Evolutionary conservation across 2,797 vertebrate genomes (phyloP).

Genomic region (Paratrypauchen microcephalus): DNA sequence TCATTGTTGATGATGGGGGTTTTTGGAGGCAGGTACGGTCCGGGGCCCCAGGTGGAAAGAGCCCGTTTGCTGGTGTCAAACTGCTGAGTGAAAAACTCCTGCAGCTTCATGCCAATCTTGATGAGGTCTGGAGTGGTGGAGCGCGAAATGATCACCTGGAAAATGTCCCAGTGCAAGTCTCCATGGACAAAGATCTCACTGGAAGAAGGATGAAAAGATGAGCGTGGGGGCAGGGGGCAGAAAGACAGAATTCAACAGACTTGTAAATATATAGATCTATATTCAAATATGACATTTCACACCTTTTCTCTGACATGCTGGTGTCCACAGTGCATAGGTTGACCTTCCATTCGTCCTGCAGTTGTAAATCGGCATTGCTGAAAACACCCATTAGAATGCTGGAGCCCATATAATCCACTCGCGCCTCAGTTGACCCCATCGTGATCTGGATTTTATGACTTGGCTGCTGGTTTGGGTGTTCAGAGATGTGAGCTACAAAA

Average conservation of each 20-base stretch:
- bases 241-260: neutral
- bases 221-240: neutral
- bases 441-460: constrained; percentile 98
- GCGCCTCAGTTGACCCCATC: constrained; percentile 97
- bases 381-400: constrained; percentile 99
- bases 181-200: constrained; percentile 98
- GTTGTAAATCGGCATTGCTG: constrained; percentile 95
- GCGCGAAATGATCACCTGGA: constrained; percentile 99
- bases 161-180: constrained; percentile 98
- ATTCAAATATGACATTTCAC: constrained; percentile 11
- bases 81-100: constrained; percentile 99
- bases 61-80: constrained; percentile 99
- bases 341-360: constrained; percentile 99
- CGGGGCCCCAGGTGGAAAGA: constrained; percentile 96
- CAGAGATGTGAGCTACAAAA: constrained; percentile 91
- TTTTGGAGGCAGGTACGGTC: constrained; percentile 92
- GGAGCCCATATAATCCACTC: constrained; percentile 98
- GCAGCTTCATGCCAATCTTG: constrained; percentile 99
- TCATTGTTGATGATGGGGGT: constrained; percentile 84
- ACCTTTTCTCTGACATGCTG: constrained; percentile 96
- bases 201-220: constrained; percentile 16
- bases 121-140: constrained; percentile 98
- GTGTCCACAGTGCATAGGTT: constrained; percentile 87
- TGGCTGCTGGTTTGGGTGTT: constrained; percentile 97
- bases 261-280: neutral